Base-by-base conservation (phyloP, 2,797 vertebrate genomes). In the Thalassophryne amazonica region DNA sequence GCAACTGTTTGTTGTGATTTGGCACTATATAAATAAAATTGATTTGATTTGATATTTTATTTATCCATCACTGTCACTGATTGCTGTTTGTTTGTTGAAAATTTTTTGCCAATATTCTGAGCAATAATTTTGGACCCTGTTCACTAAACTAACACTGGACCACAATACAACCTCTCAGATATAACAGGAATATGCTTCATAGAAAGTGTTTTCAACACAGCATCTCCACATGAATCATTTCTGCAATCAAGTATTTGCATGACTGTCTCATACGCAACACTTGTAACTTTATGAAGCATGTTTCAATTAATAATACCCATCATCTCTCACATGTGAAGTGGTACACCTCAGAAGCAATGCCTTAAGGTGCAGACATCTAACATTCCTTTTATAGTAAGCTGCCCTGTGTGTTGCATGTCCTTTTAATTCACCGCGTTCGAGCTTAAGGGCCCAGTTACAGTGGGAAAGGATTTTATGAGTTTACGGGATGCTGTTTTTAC, bases 401-500 rank as follows among this genome's bases (percentile, higher is more conserved):
- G 67, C 56, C 54, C 25, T 15, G 41, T 38, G 55, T 33, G 10
- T 38, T 37, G 47, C 45, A 17, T 78, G 78, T 68, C 75, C 71
- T 73, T 80, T 78, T 65, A 53, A 70, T 77, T 70, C 63, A 48
- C 27, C 69, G 64, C 74, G 76, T 69, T 60, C 10, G 69, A 68
- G 69, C 75, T 78, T 64, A 48, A 82, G 76, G 80, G 70, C 70
- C 76, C 64, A 29, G 67, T 65, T 75, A 76, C 76, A 76, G 82
- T 75, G 69, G 78, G 73, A 77, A 78, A 64, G 61, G 64, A 8
- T 80, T 81, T 86, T 78, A 88, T 57, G 79, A 85, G 82, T 83
- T 83, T 78, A 85, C 68, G 71, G 78, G 82, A 83, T 78, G 82
- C 81, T 80, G 82, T 81, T 85, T 87, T 88, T 85, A 88, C 19